These are phyloP conservation scores for Pelvicachromis taeniatus DNA, from an alignment of 2,113 vertebrate genomes.

Conservation along the genomic window DNA sequence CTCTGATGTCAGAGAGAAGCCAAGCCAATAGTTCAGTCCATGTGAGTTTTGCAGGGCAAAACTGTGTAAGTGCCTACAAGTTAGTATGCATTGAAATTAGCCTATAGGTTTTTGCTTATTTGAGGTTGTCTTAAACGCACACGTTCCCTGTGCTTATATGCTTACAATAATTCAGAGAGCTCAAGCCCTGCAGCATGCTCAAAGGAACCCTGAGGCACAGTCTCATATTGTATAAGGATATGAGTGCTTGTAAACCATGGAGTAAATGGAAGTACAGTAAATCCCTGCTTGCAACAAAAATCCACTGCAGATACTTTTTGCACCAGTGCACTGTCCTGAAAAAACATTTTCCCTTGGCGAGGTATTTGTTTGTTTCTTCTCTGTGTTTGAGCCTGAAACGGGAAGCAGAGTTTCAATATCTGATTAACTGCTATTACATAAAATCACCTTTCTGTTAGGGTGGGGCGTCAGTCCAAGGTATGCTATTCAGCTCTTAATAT, in stretches of 20 bases:
- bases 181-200: conserved; percentile 1
- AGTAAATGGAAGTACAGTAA: neutral
- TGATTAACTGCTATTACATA: neutral
- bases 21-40: neutral
- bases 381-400: neutral
- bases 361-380: neutral
- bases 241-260: neutral
- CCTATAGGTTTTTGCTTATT: neutral
- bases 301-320: neutral
- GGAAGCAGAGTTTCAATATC: neutral
- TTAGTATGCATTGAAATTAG: neutral
- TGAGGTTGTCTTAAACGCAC: neutral
- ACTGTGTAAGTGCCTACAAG: neutral
- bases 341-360: neutral
- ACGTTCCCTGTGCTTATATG: neutral
- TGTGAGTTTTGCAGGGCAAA: neutral
- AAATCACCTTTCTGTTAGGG: neutral
- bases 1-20: neutral
- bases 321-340: neutral
- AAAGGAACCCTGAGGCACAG: conserved; percentile 21
- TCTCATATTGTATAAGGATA: conserved; percentile 12
- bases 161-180: conserved; percentile 9
- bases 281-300: neutral
- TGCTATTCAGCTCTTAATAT: neutral
- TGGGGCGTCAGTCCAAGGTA: neutral